A percentile compares a stretch with the other conserved stretches of the same genome.
Evolutionary conservation across 2,797 vertebrate species (phyloP).

Genomic region (Xyrichtys novacula): DNA sequence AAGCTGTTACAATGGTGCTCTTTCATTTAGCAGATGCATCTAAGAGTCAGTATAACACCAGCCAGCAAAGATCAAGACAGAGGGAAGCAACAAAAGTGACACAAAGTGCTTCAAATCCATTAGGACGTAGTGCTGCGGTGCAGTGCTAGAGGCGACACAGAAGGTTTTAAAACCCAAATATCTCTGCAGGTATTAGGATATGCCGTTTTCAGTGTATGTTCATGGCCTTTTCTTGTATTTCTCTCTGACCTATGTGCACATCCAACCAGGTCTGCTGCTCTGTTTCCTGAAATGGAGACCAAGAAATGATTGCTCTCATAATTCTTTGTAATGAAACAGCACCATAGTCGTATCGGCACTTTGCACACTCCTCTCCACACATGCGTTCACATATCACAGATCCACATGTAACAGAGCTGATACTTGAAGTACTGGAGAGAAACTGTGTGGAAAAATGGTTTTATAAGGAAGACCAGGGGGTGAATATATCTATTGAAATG

Average conservation of each 20-base stretch:
- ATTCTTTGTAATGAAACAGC: conserved; percentile 49
- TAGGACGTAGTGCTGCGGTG: too few relatives aligned
- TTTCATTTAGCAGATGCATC: too few relatives aligned
- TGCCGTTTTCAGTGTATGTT: neutral
- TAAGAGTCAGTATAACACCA: too few relatives aligned
- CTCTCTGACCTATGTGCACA: neutral
- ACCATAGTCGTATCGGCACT: neutral
- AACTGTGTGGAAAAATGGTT: conserved; percentile 17
- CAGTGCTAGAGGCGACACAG: too few relatives aligned
- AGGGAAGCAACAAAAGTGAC: too few relatives aligned
- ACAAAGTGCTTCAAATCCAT: too few relatives aligned
- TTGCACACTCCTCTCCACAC: neutral
- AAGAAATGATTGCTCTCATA: conserved; percentile 38
- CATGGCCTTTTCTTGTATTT: neutral
- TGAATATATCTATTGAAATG: conserved; percentile 40
- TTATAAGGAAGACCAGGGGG: conserved; percentile 34
- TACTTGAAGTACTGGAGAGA: conserved; percentile 20
- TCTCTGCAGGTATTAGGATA: neutral
- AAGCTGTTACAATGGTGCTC: too few relatives aligned
- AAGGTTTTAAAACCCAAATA: too few relatives aligned
- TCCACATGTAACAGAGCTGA: conserved; percentile 5
- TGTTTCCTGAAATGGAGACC: conserved; percentile 21
- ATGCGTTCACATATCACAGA: neutral
- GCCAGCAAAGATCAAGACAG: too few relatives aligned
- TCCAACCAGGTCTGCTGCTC: conserved; percentile 9